Evolutionary conservation across 2,113 vertebrate species (phyloP), one percentile per base, ranked within the genome.

Genomic region (Dasyornis broadbenti): DNA sequence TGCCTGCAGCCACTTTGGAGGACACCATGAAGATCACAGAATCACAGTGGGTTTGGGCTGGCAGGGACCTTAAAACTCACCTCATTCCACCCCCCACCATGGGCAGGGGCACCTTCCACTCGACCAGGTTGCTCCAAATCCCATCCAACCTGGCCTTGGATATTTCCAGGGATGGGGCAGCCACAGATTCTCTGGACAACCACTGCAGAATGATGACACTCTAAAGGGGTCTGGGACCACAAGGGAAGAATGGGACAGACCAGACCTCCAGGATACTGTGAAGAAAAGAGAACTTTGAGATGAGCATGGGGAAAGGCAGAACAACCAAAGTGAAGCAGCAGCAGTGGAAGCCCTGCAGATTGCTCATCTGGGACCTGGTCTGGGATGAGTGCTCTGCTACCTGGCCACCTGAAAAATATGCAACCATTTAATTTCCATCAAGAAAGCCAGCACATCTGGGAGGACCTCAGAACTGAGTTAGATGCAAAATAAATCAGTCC

Each of bases 361-460:
- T 52, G 33, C 63, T 87, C 82, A n/a, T 65, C 8, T 40, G 56
- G 61, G 65, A 73, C 61, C 39, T 70, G 60, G 52, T 42, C 73
- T 92, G 56, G 35, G 20, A 57, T 24, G 64, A 78, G 63, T 27
- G 21, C 73, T 94, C 66, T 44, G 63, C 76, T 94, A 64, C 61
- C 68, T 28, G 86, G 73, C 42, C 72, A 89, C 76, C 54, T 95
- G 86, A 90, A 96, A 95, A 86, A 91, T 42, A 82, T 50, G 47
- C 77, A 91, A 79, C 23, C 20, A 2, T 83, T 92, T 92, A 26
- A 92, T 70, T 94, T 83, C 77, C 77, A 89, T 42, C 56, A 83
- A 81, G 72, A 81, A 96, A 86, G 64, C 31, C 28, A 3, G 64
- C 44, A 75, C 50, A 95, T 82, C 50, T 86, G 65, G 24, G 73